A percentile compares a stretch with the other conserved stretches of the same genome.
These are phyloP conservation scores for Arothron firmamentum DNA, from an alignment of 2,113 vertebrate species.

Conservation along the genomic window DNA sequence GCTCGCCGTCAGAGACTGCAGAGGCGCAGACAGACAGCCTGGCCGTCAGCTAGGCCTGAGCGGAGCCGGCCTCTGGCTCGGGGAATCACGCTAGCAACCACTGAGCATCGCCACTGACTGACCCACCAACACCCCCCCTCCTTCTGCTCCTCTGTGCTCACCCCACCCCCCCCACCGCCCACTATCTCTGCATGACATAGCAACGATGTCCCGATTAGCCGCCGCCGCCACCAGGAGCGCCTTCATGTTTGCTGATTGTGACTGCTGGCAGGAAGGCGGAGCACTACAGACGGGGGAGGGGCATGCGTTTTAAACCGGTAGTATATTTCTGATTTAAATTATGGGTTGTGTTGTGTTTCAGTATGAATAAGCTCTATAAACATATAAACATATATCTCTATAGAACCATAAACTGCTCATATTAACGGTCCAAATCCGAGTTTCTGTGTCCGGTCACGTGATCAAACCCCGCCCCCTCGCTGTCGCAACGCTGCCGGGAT, in stretches of 20 bases:
- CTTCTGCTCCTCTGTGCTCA: slow-evolving; percentile 51
- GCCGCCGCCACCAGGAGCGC: slow-evolving; percentile 16
- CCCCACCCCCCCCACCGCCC: slow-evolving; percentile 14
- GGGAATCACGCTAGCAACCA: slow-evolving; percentile 31
- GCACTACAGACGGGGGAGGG: slow-evolving; percentile 40
- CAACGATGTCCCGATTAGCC: slow-evolving; percentile 74
- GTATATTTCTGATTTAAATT: slow-evolving; percentile 82
- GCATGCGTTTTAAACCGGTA: slow-evolving; percentile 85
- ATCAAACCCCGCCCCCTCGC: slow-evolving; percentile 63
- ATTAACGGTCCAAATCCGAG: slow-evolving; percentile 57
- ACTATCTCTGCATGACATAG: slow-evolving; percentile 85
- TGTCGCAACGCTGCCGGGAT: no score
- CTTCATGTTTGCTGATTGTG: slow-evolving; percentile 57
- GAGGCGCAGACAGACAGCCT: slow-evolving; percentile 80
- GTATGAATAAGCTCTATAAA: slow-evolving; percentile 89
- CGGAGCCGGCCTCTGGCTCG: slow-evolving; percentile 77
- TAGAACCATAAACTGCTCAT: slow-evolving; percentile 78
- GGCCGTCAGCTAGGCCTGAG: slow-evolving; percentile 79
- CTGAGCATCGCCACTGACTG: slow-evolving; percentile 46
- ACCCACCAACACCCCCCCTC: slow-evolving; percentile 40
- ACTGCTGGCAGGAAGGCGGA: slow-evolving; percentile 20
- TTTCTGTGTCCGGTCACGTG: slow-evolving; percentile 85
- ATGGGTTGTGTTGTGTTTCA: slow-evolving; percentile 87
- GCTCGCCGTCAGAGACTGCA: slow-evolving; percentile 72
- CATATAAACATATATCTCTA: background rate